Conservation (phyloP, 2,888 invertebrate genomes). For the Agonopterix arenella region DNA sequence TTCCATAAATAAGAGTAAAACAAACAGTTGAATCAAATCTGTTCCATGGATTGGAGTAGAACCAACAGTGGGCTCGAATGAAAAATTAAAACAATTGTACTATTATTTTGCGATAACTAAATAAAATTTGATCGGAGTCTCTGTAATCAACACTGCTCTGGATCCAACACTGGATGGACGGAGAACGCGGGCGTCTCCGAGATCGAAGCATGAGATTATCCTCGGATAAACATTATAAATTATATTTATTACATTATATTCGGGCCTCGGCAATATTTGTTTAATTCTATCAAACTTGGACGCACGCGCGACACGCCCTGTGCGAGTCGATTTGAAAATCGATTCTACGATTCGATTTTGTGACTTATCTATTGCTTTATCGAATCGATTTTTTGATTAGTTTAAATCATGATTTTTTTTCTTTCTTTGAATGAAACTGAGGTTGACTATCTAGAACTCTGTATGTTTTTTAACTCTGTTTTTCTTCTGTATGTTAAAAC, state of each 20-base stretch:
- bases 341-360: not conserved
- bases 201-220: slow-evolving; percentile 58
- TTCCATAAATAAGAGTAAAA: too few species aligned
- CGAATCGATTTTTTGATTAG: not conserved
- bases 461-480: too few species aligned
- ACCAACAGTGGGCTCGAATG: too few species aligned
- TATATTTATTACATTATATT: slow-evolving; percentile 72
- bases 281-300: slow-evolving; percentile 48
- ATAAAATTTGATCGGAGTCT: too few species aligned
- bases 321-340: not conserved
- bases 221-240: slow-evolving; percentile 70
- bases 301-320: slow-evolving; percentile 19
- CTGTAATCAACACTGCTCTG: slow-evolving; percentile 30
- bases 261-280: slow-evolving; percentile 55
- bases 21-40: too few species aligned
- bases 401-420: too few species aligned
- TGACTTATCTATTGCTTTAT: not conserved
- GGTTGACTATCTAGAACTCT: too few species aligned
- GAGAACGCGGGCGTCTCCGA: slow-evolving; percentile 54
- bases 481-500: too few species aligned
- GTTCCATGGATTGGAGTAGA: too few species aligned
- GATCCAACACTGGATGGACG: slow-evolving; percentile 20
- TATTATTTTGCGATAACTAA: too few species aligned
- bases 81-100: too few species aligned
- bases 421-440: too few species aligned